Conservation (phyloP, 2,888 invertebrate species). For the Ypsolopha sequella region DNA sequence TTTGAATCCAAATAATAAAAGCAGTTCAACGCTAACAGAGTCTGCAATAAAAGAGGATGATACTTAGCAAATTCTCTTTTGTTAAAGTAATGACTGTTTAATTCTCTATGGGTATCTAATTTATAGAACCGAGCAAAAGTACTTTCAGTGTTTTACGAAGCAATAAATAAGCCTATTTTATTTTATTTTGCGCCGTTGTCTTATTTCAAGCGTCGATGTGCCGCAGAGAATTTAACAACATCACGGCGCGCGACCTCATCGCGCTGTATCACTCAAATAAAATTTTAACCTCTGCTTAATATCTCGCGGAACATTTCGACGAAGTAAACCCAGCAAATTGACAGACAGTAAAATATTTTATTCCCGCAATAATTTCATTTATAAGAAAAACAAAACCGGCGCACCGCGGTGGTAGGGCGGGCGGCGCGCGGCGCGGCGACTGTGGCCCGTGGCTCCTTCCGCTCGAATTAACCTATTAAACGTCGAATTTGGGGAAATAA, state of each 20-base stretch:
- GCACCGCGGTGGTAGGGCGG: conserved; percentile 13
- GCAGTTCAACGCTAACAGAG: not conserved
- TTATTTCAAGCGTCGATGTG: conserved; percentile 41
- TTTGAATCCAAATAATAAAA: too few species aligned
- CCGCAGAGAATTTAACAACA: conserved; percentile 43
- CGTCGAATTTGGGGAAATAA: conserved; percentile 48
- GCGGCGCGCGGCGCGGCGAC: too few species aligned
- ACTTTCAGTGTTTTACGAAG: conserved; percentile 18
- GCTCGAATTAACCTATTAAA: conserved; percentile 65
- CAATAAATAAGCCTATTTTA: conserved; percentile 48
- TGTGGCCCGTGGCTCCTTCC: conserved; percentile 50
- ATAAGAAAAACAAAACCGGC: conserved; percentile 56
- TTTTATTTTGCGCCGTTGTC: conserved; percentile 56
- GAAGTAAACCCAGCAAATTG: conserved; percentile 52
- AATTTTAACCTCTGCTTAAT: conserved; percentile 69
- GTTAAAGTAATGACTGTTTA: conserved; percentile 8
- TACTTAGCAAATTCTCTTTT: not conserved
- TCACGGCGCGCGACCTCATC: conserved; percentile 38
- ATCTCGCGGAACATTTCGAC: conserved; percentile 48
- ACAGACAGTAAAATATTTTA: conserved; percentile 71
- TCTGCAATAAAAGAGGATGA: not conserved
- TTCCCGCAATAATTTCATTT: conserved; percentile 65
- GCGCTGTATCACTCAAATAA: conserved; percentile 53
- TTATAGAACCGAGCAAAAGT: conserved; percentile 4
- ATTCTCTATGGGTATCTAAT: conserved; percentile 8